A percentile compares a stretch with the other conserved stretches of the same genome.
Conservation (phyloP, 2,113 vertebrate genomes). For the Ellobius talpinus region DNA sequence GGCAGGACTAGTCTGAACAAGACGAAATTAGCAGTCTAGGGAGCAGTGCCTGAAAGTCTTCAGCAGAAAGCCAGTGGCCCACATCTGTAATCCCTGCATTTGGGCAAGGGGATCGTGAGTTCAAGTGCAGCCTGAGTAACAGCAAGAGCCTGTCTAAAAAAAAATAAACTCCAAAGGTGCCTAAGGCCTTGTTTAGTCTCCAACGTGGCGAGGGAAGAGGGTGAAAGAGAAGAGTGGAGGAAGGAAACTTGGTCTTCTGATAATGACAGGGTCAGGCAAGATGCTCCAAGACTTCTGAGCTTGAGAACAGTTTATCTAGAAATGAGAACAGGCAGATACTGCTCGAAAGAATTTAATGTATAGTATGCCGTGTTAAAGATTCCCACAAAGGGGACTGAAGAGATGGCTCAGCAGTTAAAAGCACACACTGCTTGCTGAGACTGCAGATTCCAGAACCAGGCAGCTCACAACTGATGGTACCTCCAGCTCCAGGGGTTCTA, state of each 20-base stretch:
- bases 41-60: background rate
- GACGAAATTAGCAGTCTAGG: background rate
- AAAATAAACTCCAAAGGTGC: background rate
- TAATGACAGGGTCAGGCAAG: rapidly evolving
- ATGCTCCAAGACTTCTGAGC: background rate
- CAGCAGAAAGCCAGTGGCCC: background rate
- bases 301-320: background rate
- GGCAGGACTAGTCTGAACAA: background rate
- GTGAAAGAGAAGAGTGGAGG: too few species aligned
- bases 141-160: background rate
- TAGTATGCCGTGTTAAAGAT: background rate
- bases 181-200: background rate
- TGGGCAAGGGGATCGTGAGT: background rate
- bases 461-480: background rate
- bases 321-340: background rate
- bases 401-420: background rate
- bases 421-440: background rate
- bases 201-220: rapidly evolving
- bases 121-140: background rate
- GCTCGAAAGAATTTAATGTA: background rate
- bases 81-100: background rate
- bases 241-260: background rate
- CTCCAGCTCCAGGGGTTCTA: background rate
- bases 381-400: background rate
- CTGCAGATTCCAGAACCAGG: background rate